Base-by-base conservation (phyloP, 2,797 vertebrate species). In the Tinamus major region DNA sequence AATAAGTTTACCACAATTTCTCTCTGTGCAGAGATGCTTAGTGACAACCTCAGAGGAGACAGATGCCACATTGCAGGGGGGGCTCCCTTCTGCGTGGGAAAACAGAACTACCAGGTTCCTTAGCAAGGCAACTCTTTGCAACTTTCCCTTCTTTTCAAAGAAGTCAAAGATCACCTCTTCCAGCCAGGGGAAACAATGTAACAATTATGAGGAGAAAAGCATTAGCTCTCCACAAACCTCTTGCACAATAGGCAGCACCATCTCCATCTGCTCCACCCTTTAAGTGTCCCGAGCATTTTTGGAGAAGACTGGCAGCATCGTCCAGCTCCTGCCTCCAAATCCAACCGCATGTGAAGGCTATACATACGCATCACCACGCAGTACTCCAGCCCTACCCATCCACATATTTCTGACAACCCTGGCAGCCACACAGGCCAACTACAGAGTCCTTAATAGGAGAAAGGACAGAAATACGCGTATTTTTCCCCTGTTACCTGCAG, bases 281-380 rank as follows among this genome's bases (percentile, higher is more conserved):
- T 56, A 86, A 80, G 84, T 68, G 18, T 72, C 91, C 85, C 87
- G 69, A 17, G 29, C 31, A 6, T 87, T 95, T 94, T 81, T 68
- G 77, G 77, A 72, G 85, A 91, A 58, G 81, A 85, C 77, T 31
- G 21, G 79, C 58, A 76, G 55, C 83, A 90, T 59, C 65, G 71
- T 62, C 67, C 84, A 75, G 61, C 89, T 94, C 81, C 94, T 55
- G 31, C 58, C 82, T 67, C 86, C 41, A 64, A 85, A 91, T 26
- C 35, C 82, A 94, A 42, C 80, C 92, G 85, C 93, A 92, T n/a
- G 97, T 94, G 96, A 96, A 95, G 78, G 89, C 86, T 87, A 27
- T 23, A 48, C 48, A 6, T 9, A 67, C 80, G 49, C 26, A 63
- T 42, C 61, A 49, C 55, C 61, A 67, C n/a, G 44, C 51, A 4